Conservation (phyloP, 2,888 invertebrate species). For the Herminia tarsipennalis region DNA sequence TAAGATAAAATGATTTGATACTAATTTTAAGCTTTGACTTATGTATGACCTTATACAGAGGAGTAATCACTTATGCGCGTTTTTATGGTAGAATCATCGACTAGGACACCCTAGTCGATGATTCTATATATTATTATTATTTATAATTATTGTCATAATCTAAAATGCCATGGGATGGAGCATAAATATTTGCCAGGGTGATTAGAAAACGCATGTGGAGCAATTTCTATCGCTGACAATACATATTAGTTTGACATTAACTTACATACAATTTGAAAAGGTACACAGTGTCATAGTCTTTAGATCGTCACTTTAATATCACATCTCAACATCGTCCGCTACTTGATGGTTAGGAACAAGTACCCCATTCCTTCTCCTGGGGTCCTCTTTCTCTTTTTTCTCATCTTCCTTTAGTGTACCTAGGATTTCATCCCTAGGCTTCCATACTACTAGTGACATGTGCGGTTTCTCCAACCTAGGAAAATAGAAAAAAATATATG, state of each 20-base stretch:
- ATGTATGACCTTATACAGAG: too few relatives aligned
- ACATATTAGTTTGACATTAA: conserved; percentile 5
- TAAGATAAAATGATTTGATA: too few relatives aligned
- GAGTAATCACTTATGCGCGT: too few relatives aligned
- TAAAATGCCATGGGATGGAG: too few relatives aligned
- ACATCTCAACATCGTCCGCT: conserved; percentile 78
- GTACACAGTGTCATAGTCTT: conserved; percentile 40
- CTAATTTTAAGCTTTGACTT: too few relatives aligned
- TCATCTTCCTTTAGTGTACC: conserved; percentile 62
- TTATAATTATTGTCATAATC: too few relatives aligned
- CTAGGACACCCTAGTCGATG: too few relatives aligned
- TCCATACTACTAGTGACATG: conserved; percentile 93
- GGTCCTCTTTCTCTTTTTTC: conserved; percentile 52
- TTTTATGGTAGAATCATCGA: too few relatives aligned
- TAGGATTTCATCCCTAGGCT: conserved; percentile 87
- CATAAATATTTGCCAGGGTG: too few relatives aligned
- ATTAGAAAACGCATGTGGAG: too few relatives aligned
- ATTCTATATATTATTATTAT: too few relatives aligned
- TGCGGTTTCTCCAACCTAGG: conserved; percentile 89
- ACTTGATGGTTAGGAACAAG: conserved; percentile 57
- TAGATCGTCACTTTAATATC: conserved; percentile 34
- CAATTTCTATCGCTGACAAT: too few relatives aligned
- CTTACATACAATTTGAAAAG: conserved; percentile 38
- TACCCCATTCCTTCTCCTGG: conserved; percentile 63
- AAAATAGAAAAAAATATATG: conserved; percentile 25